A percentile compares a stretch with the other conserved stretches of the same genome.
phyloP scores from a whole-genome alignment of 2,888 invertebrate genomes.

The Orgyia antiqua region DNA sequence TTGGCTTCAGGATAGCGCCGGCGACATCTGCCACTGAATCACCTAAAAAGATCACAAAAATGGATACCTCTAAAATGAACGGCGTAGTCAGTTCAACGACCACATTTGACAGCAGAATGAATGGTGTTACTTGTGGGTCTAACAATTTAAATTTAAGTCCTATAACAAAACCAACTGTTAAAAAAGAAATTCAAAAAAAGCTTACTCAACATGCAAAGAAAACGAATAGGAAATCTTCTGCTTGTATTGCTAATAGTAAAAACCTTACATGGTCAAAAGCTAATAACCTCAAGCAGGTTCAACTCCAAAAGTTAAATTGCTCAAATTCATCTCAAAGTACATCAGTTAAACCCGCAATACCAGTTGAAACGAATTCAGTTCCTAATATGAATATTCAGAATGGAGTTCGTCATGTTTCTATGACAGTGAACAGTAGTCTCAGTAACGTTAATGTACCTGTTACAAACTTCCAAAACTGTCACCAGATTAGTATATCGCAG shows the following conservation, averaged over 20 bases:
- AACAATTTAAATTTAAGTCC: slow-evolving; percentile 61
- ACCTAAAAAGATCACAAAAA: slow-evolving; percentile 46
- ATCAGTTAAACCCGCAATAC: slow-evolving; percentile 20
- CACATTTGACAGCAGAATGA: slow-evolving; percentile 67
- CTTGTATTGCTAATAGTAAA: slow-evolving; percentile 69
- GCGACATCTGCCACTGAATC: slow-evolving; percentile 40
- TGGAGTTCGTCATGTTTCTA: slow-evolving; percentile 58
- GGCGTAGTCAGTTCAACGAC: slow-evolving; percentile 66
- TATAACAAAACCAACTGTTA: slow-evolving; percentile 42
- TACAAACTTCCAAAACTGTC: slow-evolving; percentile 62
- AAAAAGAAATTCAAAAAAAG: slow-evolving; percentile 54
- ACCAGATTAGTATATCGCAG: slow-evolving; percentile 62
- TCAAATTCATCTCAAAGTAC: slow-evolving; percentile 41
- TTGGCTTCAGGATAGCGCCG: slow-evolving; percentile 45
- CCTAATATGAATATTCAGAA: slow-evolving; percentile 66
- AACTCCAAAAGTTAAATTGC: slow-evolving; percentile 64
- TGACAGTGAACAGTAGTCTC: slow-evolving; percentile 58
- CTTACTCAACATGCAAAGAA: slow-evolving; percentile 43
- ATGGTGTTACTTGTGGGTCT: slow-evolving; percentile 68
- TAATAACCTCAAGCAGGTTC: slow-evolving; percentile 66
- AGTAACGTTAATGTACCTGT: slow-evolving; percentile 59
- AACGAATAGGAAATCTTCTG: slow-evolving; percentile 67
- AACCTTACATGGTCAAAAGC: slow-evolving; percentile 71
- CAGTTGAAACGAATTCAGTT: slow-evolving; percentile 53
- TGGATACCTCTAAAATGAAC: slow-evolving; percentile 46